Evolutionary conservation across 2,113 vertebrate species (phyloP), one percentile per base, ranked within the genome.

Genomic region (Cygnus buccinator): DNA sequence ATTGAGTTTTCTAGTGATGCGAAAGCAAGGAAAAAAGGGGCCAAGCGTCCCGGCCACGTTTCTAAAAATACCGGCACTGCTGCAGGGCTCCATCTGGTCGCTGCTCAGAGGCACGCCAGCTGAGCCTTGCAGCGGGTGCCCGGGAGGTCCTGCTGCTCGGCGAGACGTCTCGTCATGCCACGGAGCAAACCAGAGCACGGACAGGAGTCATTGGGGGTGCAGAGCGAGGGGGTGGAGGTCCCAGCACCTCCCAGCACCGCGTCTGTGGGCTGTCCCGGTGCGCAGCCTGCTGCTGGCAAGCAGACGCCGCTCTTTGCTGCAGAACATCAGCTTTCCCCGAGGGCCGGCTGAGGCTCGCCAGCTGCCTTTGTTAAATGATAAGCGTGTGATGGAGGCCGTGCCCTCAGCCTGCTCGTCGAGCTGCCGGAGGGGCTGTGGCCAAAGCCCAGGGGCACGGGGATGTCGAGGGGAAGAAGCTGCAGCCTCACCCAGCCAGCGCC

Each of bases 21-120:
- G 93, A 87, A 84, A 89, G 29, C 43, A 62, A 76, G 43, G 20
- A 82, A 73, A 89, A 52, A 29, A n/a, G 31, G 33, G 41, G 55
- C 29, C 70, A 77, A 86, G 9, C 28, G 25, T 76, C 87, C 90
- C 66, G 67, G 26, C 19, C 71, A 37, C 3, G 2, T 82, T 97
- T 96, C 95, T 94, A 93, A 97, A 98, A 97, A 97, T 92, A 97
- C 29, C 33, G 4, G 7, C 17, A 52, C 82, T 66, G 31, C 84
- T 43, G 57, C 61, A 72, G 70, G 70, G 68, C 85, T 97, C 93
- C 84, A 71, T 66, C 90, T 96, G 96, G 92, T 86, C 90, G 93
- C 74, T 73, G 79, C 95, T 91, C 89, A 84, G 96, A 93, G 89
- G 63, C 58, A 67, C 21, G 4, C 89, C 93, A 83, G 19, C 41